Evolutionary conservation across 2,888 invertebrate species (phyloP), one percentile per base, ranked within the genome.

Genomic region (Oscheius sp.): DNA sequence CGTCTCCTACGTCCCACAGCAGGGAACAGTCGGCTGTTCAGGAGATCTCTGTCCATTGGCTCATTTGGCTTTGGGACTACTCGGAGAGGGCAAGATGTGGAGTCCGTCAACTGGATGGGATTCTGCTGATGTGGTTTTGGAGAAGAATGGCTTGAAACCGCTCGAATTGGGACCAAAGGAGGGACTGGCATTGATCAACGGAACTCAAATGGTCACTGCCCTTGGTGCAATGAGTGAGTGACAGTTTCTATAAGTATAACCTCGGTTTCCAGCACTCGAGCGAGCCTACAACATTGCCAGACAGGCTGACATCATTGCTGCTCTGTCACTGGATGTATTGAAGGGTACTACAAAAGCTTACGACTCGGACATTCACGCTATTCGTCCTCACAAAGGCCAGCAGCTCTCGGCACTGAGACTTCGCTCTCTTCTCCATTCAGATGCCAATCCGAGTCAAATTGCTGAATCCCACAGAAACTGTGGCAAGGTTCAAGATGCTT

Each of bases 21-120:
- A 93, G 89, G 93, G 93, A 0, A 92, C 93, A 0, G 93, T 93
- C 1, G 93, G 93, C 9, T 93, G 93, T 29, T 92, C 92, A 79
- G 93, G 93, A 1, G 93, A 93, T 87, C 89, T 93, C 77, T 92
- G 93, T 1, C 93, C 93, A 0, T 86, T 93, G 73, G 91, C 93
- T 3, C 93, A 93, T 89, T 89, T 93, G 76, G 92, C 93, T 0
- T 89, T 93, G 1, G 93, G 93, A 0, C 89, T 93, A 83, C 91
- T 93, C 85, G 93, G 93, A 11, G 93, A 93, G 89, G 93, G 93
- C 33, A 80, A 82, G 53, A 84, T 84, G 84, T 84, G 84, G 84
- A 81, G 81, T 76, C 84, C 84, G 13, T 47, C 57, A 1, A 84
- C 84, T 29, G 84, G 84, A 74, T 89, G 89, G 89, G 85, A 81